These are phyloP conservation scores for Plebejus melissa DNA, from an alignment of 2,888 invertebrate species.

Conservation along the genomic window DNA sequence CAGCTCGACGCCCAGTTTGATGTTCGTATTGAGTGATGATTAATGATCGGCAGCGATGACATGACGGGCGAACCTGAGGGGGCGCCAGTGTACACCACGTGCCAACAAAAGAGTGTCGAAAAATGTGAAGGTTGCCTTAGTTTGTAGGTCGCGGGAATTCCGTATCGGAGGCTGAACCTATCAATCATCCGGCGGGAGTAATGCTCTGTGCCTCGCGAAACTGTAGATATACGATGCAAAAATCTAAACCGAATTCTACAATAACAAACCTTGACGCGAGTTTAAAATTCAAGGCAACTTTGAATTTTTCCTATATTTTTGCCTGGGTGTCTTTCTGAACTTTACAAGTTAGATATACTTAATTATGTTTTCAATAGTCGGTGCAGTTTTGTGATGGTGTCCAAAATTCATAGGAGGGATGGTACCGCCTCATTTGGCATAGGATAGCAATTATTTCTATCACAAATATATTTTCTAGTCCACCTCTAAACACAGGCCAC, in stretches of 20 bases:
- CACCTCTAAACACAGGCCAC: not conserved
- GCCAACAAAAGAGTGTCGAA: constrained; percentile 74
- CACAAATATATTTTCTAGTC: not conserved
- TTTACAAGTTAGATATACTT: not conserved
- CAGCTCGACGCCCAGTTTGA: constrained; percentile 68
- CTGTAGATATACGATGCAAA: constrained; percentile 1
- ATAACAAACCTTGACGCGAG: constrained; percentile 5
- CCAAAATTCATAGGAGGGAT: not conserved
- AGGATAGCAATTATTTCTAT: not conserved
- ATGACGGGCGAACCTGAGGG: constrained; percentile 73
- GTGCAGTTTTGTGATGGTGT: not conserved
- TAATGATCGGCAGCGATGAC: constrained; percentile 70
- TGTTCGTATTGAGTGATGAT: constrained; percentile 75
- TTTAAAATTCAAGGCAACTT: constrained; percentile 10
- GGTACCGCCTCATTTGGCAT: not conserved
- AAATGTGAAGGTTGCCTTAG: constrained; percentile 75
- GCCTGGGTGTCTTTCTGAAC: constrained; percentile 16
- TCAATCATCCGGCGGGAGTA: constrained; percentile 72
- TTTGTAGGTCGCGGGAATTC: constrained; percentile 69
- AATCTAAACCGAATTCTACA: constrained; percentile 3
- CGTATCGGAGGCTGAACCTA: constrained; percentile 67
- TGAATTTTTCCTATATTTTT: constrained; percentile 37
- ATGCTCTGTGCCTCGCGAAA: constrained; percentile 8
- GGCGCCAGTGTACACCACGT: constrained; percentile 58
- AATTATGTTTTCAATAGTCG: not conserved